Percentiles rank a stretch among this genome's conserved stretches.
Evolutionary conservation across 2,113 vertebrate species (phyloP).

Genomic region (Tragulus kanchil): DNA sequence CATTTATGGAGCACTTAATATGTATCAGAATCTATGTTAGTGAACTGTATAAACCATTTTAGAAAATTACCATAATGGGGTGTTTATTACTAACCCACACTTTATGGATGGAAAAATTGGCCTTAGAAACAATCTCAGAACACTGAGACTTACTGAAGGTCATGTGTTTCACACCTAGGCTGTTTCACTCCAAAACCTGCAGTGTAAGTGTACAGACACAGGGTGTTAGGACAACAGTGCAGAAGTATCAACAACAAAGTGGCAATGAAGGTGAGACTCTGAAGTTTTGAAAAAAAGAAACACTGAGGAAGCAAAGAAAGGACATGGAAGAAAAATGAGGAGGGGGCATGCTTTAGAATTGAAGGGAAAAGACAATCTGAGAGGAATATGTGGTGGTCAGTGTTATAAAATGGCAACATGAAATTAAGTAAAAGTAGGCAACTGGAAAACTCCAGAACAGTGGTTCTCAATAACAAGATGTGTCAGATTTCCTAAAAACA

Average conservation of each 20-base stretch:
- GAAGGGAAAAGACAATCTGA: background rate
- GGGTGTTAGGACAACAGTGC: fast-evolving
- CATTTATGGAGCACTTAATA: background rate
- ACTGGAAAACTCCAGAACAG: background rate
- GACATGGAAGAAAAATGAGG: no score
- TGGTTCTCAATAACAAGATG: background rate
- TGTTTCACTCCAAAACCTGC: background rate
- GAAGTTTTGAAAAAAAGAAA: background rate
- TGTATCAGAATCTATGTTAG: background rate
- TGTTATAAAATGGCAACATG: background rate
- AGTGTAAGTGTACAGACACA: background rate
- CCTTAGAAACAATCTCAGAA: background rate
- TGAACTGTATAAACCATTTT: background rate
- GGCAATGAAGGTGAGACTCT: background rate
- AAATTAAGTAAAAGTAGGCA: background rate
- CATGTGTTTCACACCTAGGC: background rate
- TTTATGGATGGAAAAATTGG: background rate
- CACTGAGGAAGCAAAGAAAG: background rate
- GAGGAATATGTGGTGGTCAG: background rate
- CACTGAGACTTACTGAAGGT: background rate
- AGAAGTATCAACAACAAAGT: background rate
- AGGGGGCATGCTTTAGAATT: background rate
- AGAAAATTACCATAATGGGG: background rate
- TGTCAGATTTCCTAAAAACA: background rate
- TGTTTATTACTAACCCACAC: background rate